Evolutionary conservation across 2,797 vertebrate species (phyloP).

Genomic region (Peromyscus melanophrys): DNA sequence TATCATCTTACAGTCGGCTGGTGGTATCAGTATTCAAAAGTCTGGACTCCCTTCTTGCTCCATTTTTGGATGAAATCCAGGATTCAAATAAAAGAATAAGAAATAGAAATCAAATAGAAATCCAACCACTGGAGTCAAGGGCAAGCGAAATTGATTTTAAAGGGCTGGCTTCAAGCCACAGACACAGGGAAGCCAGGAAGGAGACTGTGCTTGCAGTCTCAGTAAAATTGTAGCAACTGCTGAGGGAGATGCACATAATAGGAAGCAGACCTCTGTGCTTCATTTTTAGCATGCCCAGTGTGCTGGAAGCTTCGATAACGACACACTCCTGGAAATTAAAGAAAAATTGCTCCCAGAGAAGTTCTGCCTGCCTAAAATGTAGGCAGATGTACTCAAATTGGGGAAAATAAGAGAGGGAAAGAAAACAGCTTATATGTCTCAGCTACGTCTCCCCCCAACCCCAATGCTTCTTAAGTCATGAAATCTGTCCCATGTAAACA

Average conservation of each 20-base stretch:
- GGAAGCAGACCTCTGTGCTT: not conserved
- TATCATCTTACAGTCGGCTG: not conserved
- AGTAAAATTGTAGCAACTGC: slow-evolving; percentile 43
- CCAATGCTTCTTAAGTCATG: slow-evolving; percentile 11
- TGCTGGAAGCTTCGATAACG: not conserved
- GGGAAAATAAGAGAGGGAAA: not conserved
- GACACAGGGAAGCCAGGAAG: slow-evolving; percentile 60
- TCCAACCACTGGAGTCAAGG: slow-evolving; percentile 78
- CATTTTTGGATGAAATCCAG: slow-evolving; percentile 63
- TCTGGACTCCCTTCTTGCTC: slow-evolving; percentile 39
- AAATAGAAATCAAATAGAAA: slow-evolving; percentile 82
- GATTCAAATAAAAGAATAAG: slow-evolving; percentile 74
- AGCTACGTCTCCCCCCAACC: not conserved
- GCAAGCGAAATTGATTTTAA: slow-evolving; percentile 82
- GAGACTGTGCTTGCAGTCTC: slow-evolving; percentile 30
- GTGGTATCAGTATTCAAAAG: not conserved
- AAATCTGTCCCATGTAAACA: slow-evolving; percentile 18
- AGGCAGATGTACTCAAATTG: slow-evolving; percentile 47
- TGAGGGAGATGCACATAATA: not conserved
- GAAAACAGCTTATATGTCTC: not conserved
- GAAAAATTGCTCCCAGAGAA: slow-evolving; percentile 30
- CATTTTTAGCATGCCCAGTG: slow-evolving; percentile 28
- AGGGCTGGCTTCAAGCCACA: slow-evolving; percentile 78
- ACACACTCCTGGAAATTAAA: slow-evolving; percentile 51
- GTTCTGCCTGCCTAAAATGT: slow-evolving; percentile 25